A percentile compares a stretch with the other conserved stretches of the same genome.
phyloP scores from a whole-genome alignment of 2,797 vertebrate genomes.

The Thamnophis elegans region DNA sequence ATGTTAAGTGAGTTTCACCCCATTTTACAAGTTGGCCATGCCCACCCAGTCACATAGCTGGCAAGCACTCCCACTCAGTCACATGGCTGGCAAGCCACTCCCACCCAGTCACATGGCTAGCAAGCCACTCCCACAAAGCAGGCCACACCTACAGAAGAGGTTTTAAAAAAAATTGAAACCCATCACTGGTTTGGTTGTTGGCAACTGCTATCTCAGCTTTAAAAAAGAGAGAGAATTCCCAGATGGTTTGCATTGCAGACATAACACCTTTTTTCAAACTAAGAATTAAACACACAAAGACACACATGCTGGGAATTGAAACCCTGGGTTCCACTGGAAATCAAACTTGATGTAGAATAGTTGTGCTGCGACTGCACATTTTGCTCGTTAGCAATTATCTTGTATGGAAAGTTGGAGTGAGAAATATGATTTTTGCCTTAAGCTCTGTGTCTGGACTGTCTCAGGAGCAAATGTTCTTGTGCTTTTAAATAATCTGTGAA shows the following conservation, averaged over 20 bases:
- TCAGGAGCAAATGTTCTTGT: not conserved
- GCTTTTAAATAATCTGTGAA: conserved; percentile 28
- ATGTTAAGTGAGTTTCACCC: too few relatives aligned
- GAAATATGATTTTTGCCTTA: not conserved
- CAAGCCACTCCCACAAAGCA: too few relatives aligned
- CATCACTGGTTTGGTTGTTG: not conserved
- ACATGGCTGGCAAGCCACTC: too few relatives aligned
- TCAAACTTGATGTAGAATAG: not conserved
- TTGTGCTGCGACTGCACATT: not conserved
- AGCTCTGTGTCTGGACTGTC: not conserved
- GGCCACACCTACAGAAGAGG: too few relatives aligned
- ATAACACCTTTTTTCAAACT: not conserved
- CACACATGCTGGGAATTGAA: not conserved
- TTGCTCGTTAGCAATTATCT: conserved; percentile 10
- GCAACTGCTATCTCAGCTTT: not conserved
- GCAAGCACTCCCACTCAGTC: too few relatives aligned
- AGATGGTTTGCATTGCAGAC: not conserved
- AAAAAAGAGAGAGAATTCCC: not conserved
- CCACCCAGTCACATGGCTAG: too few relatives aligned
- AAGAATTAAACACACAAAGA: not conserved
- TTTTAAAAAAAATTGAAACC: too few relatives aligned
- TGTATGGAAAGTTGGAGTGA: not conserved
- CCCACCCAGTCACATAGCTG: too few relatives aligned
- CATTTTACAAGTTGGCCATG: too few relatives aligned
- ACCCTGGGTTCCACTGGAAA: not conserved